Conservation (phyloP, 2,113 vertebrate genomes). For the Cyanoderma ruficeps region DNA sequence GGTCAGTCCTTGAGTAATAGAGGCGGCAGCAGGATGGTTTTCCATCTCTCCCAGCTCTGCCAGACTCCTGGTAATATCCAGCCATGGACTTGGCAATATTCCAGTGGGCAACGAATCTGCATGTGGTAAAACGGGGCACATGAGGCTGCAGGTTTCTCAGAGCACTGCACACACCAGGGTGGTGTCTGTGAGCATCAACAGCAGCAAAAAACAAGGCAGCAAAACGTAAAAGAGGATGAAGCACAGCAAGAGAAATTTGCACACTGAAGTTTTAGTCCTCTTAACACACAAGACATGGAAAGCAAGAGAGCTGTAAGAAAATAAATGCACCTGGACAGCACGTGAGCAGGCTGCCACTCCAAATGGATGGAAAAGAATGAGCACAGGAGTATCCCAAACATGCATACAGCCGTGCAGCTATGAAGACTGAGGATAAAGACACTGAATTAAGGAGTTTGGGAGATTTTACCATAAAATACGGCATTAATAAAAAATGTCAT, state of each 20-base stretch:
- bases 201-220: background rate
- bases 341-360: background rate
- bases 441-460: background rate
- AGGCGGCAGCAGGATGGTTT: constrained; percentile 89
- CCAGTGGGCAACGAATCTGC: constrained; percentile 97
- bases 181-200: background rate
- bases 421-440: background rate
- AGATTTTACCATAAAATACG: background rate
- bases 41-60: constrained; percentile 92
- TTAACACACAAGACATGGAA: background rate
- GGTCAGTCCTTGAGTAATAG: constrained; percentile 90
- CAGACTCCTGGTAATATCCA: constrained; percentile 97
- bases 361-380: background rate
- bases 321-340: background rate
- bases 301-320: background rate
- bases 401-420: background rate
- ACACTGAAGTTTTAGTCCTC: background rate
- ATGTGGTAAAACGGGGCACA: background rate
- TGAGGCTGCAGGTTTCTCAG: background rate
- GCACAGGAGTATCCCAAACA: background rate
- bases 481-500: background rate
- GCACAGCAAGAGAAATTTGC: background rate
- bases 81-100: constrained; percentile 96
- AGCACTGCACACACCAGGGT: background rate
- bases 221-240: background rate